Conservation (phyloP, 2,113 vertebrate species). For the Balaenoptera acutorostrata region DNA sequence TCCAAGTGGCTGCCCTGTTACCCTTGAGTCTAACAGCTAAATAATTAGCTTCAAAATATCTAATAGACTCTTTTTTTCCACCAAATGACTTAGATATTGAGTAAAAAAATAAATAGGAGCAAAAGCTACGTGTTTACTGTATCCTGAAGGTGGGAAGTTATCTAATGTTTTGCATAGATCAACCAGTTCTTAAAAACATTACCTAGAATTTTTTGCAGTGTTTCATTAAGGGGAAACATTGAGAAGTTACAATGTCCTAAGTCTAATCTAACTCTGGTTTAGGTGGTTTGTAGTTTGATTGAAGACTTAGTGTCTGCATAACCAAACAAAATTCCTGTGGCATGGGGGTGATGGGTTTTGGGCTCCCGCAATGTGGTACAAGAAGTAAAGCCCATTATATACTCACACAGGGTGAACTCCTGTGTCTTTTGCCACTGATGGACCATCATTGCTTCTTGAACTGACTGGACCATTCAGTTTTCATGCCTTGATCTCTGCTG, state of each 20-base stretch:
- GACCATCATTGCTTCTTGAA: neutral
- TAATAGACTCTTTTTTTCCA: neutral
- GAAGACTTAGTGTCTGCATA: neutral
- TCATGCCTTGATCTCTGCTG: neutral
- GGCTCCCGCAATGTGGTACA: neutral
- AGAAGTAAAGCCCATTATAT: neutral
- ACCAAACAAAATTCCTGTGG: neutral
- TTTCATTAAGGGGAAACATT: neutral
- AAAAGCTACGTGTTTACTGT: neutral
- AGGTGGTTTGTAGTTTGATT: neutral
- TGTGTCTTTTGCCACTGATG: neutral
- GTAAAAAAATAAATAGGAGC: neutral
- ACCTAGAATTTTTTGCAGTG: neutral
- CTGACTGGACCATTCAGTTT: neutral
- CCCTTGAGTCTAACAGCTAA: neutral
- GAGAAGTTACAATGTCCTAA: neutral
- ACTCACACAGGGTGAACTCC: neutral
- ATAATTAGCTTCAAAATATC: neutral
- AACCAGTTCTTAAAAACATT: neutral
- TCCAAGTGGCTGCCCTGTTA: neutral
- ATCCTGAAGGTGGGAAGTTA: neutral
- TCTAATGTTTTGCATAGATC: neutral
- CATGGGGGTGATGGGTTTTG: fast-evolving
- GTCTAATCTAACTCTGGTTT: neutral
- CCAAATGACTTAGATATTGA: neutral